phyloP scores from a whole-genome alignment of 2,797 vertebrate genomes.

The Crypturellus tataupa region DNA sequence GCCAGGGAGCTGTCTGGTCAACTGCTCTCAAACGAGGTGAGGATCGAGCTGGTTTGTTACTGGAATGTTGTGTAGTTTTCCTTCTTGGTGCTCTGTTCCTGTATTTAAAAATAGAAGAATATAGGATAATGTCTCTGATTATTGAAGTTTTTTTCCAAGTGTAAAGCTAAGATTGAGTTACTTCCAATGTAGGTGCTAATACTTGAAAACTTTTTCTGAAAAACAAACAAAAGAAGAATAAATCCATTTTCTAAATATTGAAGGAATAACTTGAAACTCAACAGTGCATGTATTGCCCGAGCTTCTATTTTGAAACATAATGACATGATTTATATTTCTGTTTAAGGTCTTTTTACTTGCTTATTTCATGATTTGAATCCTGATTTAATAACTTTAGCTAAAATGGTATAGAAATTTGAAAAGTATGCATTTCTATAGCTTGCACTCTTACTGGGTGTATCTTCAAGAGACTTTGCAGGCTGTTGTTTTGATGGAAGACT shows the following conservation, averaged over 20 bases:
- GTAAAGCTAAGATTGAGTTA: slow-evolving; percentile 4
- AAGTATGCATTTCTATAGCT: background rate
- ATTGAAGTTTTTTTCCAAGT: slow-evolving; percentile 6
- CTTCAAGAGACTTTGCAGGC: background rate
- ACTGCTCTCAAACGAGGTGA: background rate
- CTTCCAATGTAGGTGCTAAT: slow-evolving; percentile 58
- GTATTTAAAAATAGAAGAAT: background rate
- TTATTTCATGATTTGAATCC: background rate
- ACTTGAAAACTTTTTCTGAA: background rate
- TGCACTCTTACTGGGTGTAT: accelerated
- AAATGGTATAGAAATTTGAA: background rate
- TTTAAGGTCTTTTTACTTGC: background rate
- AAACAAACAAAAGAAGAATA: slow-evolving; percentile 52
- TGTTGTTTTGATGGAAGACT: background rate
- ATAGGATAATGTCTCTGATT: background rate
- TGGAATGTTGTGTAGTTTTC: background rate
- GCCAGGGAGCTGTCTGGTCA: background rate
- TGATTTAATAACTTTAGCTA: background rate
- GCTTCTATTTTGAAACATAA: background rate
- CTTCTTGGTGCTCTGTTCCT: slow-evolving; percentile 27
- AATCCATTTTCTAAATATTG: slow-evolving; percentile 58
- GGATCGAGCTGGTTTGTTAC: background rate
- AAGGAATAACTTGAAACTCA: slow-evolving; percentile 26
- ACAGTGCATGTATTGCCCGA: background rate
- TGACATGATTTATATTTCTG: background rate